Conservation (phyloP, 1,140 invertebrate genomes). For the Leptinotarsa defecta region DNA sequence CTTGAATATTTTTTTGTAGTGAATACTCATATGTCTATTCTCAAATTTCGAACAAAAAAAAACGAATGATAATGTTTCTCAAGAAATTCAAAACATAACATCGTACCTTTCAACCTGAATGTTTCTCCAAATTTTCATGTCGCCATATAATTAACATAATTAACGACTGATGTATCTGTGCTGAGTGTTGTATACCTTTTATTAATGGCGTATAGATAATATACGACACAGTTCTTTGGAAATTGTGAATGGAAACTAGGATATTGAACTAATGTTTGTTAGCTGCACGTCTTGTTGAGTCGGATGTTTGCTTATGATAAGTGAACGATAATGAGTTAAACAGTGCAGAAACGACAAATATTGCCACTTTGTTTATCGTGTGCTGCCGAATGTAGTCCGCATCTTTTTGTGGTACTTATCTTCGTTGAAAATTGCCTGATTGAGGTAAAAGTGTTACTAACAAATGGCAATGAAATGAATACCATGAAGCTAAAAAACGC, state of each 20-base stretch:
- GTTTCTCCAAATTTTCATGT: too few relatives aligned
- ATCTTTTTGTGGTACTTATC: background rate
- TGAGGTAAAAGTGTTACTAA: too few relatives aligned
- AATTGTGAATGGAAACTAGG: background rate
- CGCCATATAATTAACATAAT: too few relatives aligned
- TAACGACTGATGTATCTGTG: too few relatives aligned
- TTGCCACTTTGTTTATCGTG: background rate
- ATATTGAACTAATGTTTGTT: background rate
- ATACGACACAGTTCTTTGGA: background rate
- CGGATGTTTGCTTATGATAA: background rate
- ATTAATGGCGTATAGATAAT: background rate
- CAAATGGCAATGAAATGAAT: too few relatives aligned
- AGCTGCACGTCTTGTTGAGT: background rate
- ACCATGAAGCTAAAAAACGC: too few relatives aligned
- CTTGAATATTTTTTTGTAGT: too few relatives aligned
- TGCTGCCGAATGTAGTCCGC: background rate
- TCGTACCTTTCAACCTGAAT: too few relatives aligned
- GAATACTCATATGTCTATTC: too few relatives aligned
- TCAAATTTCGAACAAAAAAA: too few relatives aligned
- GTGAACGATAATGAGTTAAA: constrained; percentile 11
- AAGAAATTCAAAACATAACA: too few relatives aligned
- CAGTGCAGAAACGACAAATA: constrained; percentile 9
- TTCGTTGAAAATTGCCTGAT: background rate
- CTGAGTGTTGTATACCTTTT: background rate
- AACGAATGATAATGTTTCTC: too few relatives aligned